Base-by-base conservation (phyloP, 2,797 vertebrate genomes). In the Melanotaenia parkinsoni region DNA sequence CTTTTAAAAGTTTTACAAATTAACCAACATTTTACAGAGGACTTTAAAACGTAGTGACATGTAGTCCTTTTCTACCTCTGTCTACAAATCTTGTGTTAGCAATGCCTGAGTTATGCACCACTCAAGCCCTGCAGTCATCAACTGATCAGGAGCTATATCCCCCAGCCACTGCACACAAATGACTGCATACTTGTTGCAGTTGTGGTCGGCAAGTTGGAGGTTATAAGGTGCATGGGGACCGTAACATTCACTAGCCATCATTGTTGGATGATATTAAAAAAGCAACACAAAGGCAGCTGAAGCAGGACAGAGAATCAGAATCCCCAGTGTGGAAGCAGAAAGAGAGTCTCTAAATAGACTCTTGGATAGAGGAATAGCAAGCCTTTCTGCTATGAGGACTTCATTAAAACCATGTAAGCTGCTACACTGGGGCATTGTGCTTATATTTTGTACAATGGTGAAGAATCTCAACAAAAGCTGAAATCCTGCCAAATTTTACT, bases 121-220 rank as follows among this genome's bases (percentile, higher is more conserved):
- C 10, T 35, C 24, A 22, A 28, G 32, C 3, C 45, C 22, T 26
- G 22, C 32, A 20, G 16, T 33, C 32, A 69, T 59, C 33, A 60
- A 51, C 57, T 51, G 57, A 69, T 20, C 57, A 67, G 37, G 20
- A 50, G 57, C 30, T 37, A 32, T 35, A 51, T 50, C 43, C 37
- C 18, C 28, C 24, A 30, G 38, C 47, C 38, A 58, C n/a, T 33
- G 38, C 28, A 16, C 30, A 50, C 26, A 14, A 24, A 37, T 68
- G 35, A 30, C 22, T 56, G 30, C 32, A 51, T 8, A 37, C 38
- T 45, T 30, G 20, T 13, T 69, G 45, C n/a, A 51, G 57, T 58
- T 35, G 35, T 37, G 10, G 30, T 6, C 4, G 30, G 40, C 38
- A 43, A 3, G 18, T 22, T 69, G 33, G 43, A 69, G 30, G 43